Base-by-base conservation (phyloP, 2,113 vertebrate species). In the Serilophus lunatus region DNA sequence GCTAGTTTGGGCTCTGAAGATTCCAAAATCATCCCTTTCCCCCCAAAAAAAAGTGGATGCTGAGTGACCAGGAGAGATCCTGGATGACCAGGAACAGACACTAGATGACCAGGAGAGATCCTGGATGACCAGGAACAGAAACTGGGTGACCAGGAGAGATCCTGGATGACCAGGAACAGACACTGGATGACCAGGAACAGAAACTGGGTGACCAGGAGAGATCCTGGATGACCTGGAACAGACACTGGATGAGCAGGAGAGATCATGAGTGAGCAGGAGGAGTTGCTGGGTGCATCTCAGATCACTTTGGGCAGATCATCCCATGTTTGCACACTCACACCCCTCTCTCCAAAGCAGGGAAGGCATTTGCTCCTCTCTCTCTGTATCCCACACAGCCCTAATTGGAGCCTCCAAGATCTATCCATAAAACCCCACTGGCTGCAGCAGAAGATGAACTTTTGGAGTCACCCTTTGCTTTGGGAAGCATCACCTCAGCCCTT, bases 311-410 rank as follows among this genome's bases (percentile, higher is more conserved):
- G 45, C 45, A 42, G 51, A 40, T 13, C 64, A 40, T 8, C 3
- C 0, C 24, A 0, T 45, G 63, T 38, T 50, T 35, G 64, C 19
- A 13, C 8, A 1, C 42, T 66, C 23, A 26, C 44, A 60, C 13
- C 36, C n/a, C 17, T 66, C 74, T 25, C 44, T 64, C 54, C 33
- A 17, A 13, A 49, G 14, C 15, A 3, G 33, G 22, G 28, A 23
- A 66, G 47, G 28, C 12, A 4, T 50, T 51, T 82, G 5, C 57
- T 45, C 33, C 63, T 50, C 36, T 82, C 47, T 54, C 63, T 14
- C 65, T 44, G 26, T 35, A 54, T 50, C 35, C 20, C 12, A 26
- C 20, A n/a, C n/a, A n/a, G n/a, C n/a, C 47, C 53, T 17, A 7
- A 31, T 61, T 25, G 31, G 13, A 44, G 6, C 35, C 16, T 42